Evolutionary conservation across 2,113 vertebrate genomes (phyloP).

Genomic region (Limanda limanda): DNA sequence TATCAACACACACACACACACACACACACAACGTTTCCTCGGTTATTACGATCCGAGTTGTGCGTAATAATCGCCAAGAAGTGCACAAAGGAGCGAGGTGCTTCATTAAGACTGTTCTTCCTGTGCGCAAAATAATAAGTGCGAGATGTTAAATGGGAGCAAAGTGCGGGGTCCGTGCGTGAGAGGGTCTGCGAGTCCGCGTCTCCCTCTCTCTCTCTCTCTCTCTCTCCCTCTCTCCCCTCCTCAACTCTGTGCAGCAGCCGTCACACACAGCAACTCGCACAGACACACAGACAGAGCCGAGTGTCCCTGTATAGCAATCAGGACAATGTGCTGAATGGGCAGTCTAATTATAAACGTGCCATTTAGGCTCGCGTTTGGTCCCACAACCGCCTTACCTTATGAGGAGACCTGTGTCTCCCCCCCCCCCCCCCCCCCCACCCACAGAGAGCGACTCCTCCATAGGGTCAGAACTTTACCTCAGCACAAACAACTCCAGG

Average conservation of each 20-base stretch:
- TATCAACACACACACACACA: not conserved
- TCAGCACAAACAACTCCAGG: constrained; percentile 49
- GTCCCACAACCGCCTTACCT: constrained; percentile 97
- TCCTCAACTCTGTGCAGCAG: constrained; percentile 19
- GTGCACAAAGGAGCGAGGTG: constrained; percentile 14
- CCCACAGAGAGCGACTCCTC: constrained; percentile 87
- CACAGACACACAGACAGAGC: constrained; percentile 87
- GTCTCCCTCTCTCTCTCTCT: too few relatives aligned
- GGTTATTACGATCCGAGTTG: not conserved
- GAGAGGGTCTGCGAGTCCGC: constrained; percentile 47
- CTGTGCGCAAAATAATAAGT: constrained; percentile 3
- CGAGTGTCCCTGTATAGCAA: constrained; percentile 91
- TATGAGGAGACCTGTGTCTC: constrained; percentile 97
- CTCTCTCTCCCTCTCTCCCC: too few relatives aligned
- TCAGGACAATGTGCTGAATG: constrained; percentile 98
- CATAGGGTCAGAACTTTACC: constrained; percentile 86
- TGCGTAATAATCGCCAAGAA: constrained; percentile 1
- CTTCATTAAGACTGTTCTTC: constrained; percentile 26
- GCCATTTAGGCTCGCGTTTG: constrained; percentile 94
- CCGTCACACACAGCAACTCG: constrained; percentile 76
- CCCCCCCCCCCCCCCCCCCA: too few relatives aligned
- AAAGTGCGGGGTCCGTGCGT: constrained; percentile 45
- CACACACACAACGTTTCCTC: not conserved
- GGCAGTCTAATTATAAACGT: constrained; percentile 99
- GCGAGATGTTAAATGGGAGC: constrained; percentile 46